Conservation (phyloP, 1,140 invertebrate genomes). For the Euwallacea fornicatus region DNA sequence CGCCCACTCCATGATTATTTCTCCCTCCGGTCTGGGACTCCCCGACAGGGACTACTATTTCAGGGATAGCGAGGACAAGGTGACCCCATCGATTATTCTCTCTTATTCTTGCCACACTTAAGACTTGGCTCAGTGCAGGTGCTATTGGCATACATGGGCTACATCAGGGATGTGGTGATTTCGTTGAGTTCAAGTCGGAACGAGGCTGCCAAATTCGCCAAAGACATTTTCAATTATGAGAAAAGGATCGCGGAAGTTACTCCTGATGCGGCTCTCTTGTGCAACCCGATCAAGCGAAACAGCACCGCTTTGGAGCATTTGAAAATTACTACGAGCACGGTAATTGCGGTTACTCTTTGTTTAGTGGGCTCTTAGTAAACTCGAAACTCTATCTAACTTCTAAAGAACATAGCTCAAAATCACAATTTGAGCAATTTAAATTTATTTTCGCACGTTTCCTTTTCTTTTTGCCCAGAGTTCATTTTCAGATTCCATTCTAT, state of each 20-base stretch:
- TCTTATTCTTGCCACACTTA: background rate
- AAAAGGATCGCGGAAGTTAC: conserved; percentile 62
- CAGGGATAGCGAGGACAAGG: conserved; percentile 51
- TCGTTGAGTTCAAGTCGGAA: conserved; percentile 54
- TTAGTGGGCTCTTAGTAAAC: background rate
- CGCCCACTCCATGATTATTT: conserved; percentile 57
- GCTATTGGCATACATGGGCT: conserved; percentile 59
- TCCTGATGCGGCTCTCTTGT: conserved; percentile 49
- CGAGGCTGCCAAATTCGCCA: conserved; percentile 58
- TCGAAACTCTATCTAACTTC: background rate
- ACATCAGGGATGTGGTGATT: conserved; percentile 59
- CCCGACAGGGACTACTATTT: conserved; percentile 60
- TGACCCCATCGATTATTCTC: conserved; percentile 32
- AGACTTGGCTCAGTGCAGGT: conserved; percentile 50
- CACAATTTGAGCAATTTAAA: background rate
- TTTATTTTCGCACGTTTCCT: background rate
- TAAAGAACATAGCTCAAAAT: background rate
- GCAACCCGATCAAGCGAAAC: background rate
- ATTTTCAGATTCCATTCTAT: conserved; percentile 58
- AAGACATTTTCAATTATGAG: conserved; percentile 64
- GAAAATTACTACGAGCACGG: conserved; percentile 53
- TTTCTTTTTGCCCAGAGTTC: background rate
- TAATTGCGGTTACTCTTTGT: conserved; percentile 48
- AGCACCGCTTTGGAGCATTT: conserved; percentile 52
- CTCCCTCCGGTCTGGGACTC: conserved; percentile 59